Evolutionary conservation across 2,888 invertebrate species (phyloP).

Genomic region (Mythimna impura): DNA sequence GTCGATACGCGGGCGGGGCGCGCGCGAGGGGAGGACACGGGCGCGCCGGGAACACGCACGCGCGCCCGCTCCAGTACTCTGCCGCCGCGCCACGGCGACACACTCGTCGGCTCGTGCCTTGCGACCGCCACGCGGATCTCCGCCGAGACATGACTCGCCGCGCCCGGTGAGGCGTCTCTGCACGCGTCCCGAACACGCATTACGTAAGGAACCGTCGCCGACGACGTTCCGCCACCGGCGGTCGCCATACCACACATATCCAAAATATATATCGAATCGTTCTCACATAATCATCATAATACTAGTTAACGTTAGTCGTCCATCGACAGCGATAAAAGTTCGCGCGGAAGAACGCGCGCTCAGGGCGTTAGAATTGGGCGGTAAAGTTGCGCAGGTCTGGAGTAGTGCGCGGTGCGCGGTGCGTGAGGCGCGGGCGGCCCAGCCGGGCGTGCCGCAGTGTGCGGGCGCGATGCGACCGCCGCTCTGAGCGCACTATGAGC

Average conservation of each 20-base stretch:
- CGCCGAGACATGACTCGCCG: slow-evolving; percentile 84
- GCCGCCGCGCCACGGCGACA: slow-evolving; percentile 80
- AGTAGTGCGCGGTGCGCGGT: slow-evolving; percentile 70
- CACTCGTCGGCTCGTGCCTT: slow-evolving; percentile 76
- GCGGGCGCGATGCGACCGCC: slow-evolving; percentile 72
- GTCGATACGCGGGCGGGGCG: slow-evolving; percentile 86
- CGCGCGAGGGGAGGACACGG: slow-evolving; percentile 65
- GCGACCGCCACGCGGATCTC: slow-evolving; percentile 82
- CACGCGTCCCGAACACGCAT: slow-evolving; percentile 79
- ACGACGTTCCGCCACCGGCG: slow-evolving; percentile 62
- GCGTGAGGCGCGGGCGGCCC: slow-evolving; percentile 67
- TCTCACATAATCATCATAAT: slow-evolving; percentile 65
- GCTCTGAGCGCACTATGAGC: slow-evolving; percentile 69
- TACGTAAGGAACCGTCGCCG: slow-evolving; percentile 79
- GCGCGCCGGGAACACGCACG: slow-evolving; percentile 73
- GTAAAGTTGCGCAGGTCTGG: slow-evolving; percentile 70
- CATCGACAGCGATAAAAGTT: slow-evolving; percentile 54
- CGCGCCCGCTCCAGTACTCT: slow-evolving; percentile 83
- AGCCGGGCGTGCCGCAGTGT: slow-evolving; percentile 70
- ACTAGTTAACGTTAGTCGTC: slow-evolving; percentile 63
- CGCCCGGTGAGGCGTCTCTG: slow-evolving; percentile 83
- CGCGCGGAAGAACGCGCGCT: slow-evolving; percentile 62
- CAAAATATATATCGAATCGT: slow-evolving; percentile 69
- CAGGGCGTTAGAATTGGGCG: slow-evolving; percentile 64
- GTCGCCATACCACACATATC: slow-evolving; percentile 73